Evolutionary conservation across 2,888 invertebrate genomes (phyloP).

Genomic region (Andricus curvator): DNA sequence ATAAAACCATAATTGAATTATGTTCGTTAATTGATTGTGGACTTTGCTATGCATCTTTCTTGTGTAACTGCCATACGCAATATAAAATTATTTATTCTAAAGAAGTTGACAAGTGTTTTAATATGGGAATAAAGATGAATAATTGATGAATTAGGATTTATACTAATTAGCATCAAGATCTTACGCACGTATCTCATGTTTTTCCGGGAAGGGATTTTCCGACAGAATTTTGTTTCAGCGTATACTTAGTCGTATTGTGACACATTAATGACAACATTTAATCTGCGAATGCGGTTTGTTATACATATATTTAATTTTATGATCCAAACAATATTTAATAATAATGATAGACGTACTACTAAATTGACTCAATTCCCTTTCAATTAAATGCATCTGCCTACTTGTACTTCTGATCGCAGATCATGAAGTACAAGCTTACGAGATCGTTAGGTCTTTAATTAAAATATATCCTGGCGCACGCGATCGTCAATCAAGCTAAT

Average conservation of each 20-base stretch:
- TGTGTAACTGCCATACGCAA: background rate
- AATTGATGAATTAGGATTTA: background rate
- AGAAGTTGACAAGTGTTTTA: background rate
- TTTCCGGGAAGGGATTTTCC: background rate
- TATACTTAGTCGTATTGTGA: background rate
- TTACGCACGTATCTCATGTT: background rate
- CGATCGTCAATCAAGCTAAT: conserved; percentile 27
- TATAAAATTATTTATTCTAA: conserved; percentile 8
- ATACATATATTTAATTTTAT: background rate
- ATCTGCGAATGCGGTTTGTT: background rate
- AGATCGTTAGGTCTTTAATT: conserved; percentile 29
- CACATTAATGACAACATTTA: background rate
- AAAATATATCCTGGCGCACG: conserved; percentile 1
- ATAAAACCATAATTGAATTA: conserved; percentile 13
- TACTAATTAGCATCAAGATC: background rate
- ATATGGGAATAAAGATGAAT: conserved; percentile 3
- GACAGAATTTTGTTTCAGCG: background rate
- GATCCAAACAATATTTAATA: too few species aligned
- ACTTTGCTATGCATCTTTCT: background rate
- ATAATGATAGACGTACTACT: background rate
- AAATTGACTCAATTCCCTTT: background rate
- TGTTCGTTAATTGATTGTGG: background rate
- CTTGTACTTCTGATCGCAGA: background rate
- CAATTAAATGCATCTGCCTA: background rate
- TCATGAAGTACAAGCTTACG: background rate